These are phyloP conservation scores for Melopsittacus undulatus DNA, from an alignment of 2,797 vertebrate genomes.

Conservation along the genomic window DNA sequence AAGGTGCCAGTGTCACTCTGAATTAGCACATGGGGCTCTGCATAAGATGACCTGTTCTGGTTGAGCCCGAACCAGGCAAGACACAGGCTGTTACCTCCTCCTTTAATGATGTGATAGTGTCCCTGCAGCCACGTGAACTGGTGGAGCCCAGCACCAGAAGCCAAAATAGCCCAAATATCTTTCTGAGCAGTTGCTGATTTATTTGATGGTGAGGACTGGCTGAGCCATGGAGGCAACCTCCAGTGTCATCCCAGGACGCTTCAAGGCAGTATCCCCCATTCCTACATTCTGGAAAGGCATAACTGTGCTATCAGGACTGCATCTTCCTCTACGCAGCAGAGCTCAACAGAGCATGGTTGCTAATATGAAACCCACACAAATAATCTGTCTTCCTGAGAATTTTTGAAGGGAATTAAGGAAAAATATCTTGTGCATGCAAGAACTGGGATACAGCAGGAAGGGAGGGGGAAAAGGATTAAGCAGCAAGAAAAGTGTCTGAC, in stretches of 20 bases:
- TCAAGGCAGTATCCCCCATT: background rate
- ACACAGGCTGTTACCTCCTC: background rate
- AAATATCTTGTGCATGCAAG: background rate
- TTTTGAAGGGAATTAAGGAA: background rate
- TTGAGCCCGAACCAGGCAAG: background rate
- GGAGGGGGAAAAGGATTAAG: background rate
- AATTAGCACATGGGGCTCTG: background rate
- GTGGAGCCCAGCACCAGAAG: background rate
- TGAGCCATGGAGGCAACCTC: background rate
- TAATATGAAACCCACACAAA: background rate
- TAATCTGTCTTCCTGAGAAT: background rate
- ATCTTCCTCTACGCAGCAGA: background rate
- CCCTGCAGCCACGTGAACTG: background rate
- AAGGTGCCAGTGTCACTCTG: background rate
- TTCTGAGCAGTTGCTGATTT: background rate
- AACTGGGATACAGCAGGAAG: background rate
- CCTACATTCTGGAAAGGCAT: background rate
- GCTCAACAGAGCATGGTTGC: background rate
- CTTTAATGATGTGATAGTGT: accelerated
- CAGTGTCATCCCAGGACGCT: background rate
- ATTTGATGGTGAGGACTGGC: background rate
- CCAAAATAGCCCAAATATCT: accelerated
- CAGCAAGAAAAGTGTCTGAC: background rate
- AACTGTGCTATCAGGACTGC: background rate
- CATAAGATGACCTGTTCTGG: background rate